These are phyloP conservation scores for Megaceryle alcyon DNA, from an alignment of 2,797 vertebrate species.

Conservation along the genomic window DNA sequence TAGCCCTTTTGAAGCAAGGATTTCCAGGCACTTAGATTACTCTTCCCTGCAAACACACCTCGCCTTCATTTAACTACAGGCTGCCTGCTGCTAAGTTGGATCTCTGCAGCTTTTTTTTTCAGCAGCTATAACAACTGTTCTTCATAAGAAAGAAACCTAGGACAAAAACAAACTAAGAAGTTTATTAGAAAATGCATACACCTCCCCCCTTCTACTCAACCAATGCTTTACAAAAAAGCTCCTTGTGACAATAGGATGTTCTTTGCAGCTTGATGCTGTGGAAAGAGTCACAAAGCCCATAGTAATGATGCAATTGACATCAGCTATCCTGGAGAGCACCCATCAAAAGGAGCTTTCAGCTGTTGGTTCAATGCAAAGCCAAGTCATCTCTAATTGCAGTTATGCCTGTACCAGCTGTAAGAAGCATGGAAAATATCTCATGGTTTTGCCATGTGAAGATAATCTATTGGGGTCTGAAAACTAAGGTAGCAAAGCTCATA, in stretches of 20 bases:
- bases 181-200: background rate
- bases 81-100: background rate
- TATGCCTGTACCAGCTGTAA: background rate
- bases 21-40: background rate
- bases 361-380: background rate
- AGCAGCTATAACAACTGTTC: background rate
- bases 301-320: slow-evolving; percentile 28
- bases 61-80: background rate
- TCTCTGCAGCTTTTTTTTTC: background rate
- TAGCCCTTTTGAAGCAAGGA: background rate
- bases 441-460: background rate
- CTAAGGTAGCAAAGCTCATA: background rate
- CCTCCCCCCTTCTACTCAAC: background rate
- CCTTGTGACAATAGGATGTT: slow-evolving; percentile 25
- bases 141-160: background rate
- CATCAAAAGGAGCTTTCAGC: slow-evolving; percentile 24
- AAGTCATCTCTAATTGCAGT: slow-evolving; percentile 41
- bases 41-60: background rate
- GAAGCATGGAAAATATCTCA: background rate
- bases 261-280: slow-evolving; percentile 35
- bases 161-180: background rate
- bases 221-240: background rate
- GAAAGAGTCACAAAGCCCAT: slow-evolving; percentile 39
- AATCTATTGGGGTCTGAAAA: background rate
- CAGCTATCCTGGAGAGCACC: slow-evolving; percentile 45